Percentiles rank a stretch among this genome's conserved stretches.
Evolutionary conservation across 2,113 vertebrate species (phyloP).

Genomic region (Oophaga pumilio): DNA sequence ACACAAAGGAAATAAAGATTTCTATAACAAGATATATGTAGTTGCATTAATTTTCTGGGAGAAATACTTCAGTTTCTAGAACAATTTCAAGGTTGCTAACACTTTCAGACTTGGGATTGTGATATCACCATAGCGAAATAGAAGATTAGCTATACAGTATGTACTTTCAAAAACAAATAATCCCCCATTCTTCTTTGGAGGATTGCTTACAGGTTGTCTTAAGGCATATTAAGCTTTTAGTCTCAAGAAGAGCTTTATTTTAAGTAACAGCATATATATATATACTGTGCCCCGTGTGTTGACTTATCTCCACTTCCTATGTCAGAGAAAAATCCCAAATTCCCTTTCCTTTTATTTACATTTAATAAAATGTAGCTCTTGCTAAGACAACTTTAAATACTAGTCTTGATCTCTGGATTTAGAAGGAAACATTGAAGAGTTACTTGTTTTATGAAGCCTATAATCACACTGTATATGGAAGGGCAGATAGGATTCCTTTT

Average conservation of each 20-base stretch:
- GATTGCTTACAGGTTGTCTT: background rate
- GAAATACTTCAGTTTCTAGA: no score
- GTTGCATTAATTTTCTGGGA: no score
- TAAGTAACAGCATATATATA: conserved; percentile 21
- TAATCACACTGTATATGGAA: no score
- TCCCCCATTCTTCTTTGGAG: background rate
- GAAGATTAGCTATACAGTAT: background rate
- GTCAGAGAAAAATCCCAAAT: conserved; percentile 26
- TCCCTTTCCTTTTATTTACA: background rate
- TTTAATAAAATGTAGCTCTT: background rate
- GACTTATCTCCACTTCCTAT: background rate
- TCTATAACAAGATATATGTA: no score
- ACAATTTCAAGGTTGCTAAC: no score
- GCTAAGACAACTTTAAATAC: background rate
- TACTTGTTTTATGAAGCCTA: background rate
- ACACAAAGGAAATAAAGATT: no score
- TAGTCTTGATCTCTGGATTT: background rate
- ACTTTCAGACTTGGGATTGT: background rate
- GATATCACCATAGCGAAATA: background rate
- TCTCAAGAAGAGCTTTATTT: conserved; percentile 1
- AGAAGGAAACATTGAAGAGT: background rate
- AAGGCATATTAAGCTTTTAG: background rate
- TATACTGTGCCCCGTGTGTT: background rate
- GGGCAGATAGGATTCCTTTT: no score
- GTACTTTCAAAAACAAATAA: background rate